Evolutionary conservation across 2,797 vertebrate genomes (phyloP).

Genomic region (Acrocephalus scirpaceus): DNA sequence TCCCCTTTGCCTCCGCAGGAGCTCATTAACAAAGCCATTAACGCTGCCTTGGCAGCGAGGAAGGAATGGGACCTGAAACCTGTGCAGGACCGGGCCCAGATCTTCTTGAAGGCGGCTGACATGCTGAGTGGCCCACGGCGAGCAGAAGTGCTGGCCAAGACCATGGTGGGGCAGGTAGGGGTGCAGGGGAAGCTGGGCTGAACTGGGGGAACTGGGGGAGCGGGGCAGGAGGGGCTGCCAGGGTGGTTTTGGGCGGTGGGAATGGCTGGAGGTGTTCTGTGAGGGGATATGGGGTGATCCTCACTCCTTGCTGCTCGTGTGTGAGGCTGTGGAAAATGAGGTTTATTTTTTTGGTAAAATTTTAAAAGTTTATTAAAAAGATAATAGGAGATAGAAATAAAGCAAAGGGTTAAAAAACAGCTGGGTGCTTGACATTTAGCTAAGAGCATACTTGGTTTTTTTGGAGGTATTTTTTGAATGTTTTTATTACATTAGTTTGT

Average conservation of each 20-base stretch:
- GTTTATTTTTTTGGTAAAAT: not conserved
- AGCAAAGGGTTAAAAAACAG: not conserved
- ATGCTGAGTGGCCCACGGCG: conserved; percentile 85
- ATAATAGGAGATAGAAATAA: not conserved
- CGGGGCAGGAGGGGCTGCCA: not conserved
- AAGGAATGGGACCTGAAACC: conserved; percentile 93
- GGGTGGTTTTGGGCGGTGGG: not conserved
- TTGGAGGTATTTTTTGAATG: not conserved
- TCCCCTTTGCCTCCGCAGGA: conserved; percentile 70
- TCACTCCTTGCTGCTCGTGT: not conserved
- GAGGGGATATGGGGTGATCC: not conserved
- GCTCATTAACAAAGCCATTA: conserved; percentile 89
- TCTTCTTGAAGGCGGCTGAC: conserved; percentile 91
- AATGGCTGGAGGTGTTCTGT: accelerated
- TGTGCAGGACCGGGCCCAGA: conserved; percentile 86
- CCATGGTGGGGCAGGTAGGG: conserved; percentile 93
- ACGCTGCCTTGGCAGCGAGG: conserved; percentile 83
- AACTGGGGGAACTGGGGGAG: not conserved
- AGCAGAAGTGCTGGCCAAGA: conserved; percentile 92
- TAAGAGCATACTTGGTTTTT: not conserved
- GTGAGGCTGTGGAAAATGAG: no score
- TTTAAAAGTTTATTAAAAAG: not conserved
- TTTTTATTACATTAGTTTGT: not conserved
- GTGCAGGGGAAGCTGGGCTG: not conserved
- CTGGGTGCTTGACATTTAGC: no score